Evolutionary conservation across 2,797 vertebrate species (phyloP).

Genomic region (Mionectes olivaceus): DNA sequence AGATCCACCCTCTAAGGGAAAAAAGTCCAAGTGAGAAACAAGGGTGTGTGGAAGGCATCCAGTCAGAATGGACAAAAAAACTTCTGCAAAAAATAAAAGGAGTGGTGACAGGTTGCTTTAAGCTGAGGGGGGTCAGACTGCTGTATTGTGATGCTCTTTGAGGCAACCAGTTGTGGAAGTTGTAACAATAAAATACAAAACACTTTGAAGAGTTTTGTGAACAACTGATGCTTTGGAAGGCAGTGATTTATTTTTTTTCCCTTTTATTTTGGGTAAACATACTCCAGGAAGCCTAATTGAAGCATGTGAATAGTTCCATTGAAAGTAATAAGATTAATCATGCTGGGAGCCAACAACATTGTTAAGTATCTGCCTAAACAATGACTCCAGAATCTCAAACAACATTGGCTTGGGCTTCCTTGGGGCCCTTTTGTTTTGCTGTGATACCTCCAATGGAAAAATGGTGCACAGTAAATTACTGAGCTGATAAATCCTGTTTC

Average conservation of each 20-base stretch:
- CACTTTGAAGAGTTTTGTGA: background rate
- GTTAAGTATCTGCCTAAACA: background rate
- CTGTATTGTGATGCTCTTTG: background rate
- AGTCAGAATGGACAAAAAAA: background rate
- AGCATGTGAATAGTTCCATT: background rate
- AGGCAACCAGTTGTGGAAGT: background rate
- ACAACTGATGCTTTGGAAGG: background rate
- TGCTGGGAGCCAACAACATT: background rate
- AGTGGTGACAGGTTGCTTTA: background rate
- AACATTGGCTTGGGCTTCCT: background rate
- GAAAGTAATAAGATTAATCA: constrained; percentile 16
- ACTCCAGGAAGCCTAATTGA: background rate
- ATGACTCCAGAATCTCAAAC: background rate
- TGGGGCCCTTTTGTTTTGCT: background rate
- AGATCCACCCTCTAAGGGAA: background rate
- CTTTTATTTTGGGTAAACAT: background rate
- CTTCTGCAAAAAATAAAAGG: background rate
- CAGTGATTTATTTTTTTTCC: background rate
- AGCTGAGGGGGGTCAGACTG: background rate
- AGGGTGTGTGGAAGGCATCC: background rate
- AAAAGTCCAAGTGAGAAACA: background rate
- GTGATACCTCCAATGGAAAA: background rate
- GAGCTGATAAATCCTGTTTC: background rate
- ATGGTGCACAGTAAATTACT: background rate
- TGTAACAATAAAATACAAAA: background rate